Evolutionary conservation across 2,797 vertebrate species (phyloP), one percentile per base, ranked within the genome.

Genomic region (Hylomyscus alleni): DNA sequence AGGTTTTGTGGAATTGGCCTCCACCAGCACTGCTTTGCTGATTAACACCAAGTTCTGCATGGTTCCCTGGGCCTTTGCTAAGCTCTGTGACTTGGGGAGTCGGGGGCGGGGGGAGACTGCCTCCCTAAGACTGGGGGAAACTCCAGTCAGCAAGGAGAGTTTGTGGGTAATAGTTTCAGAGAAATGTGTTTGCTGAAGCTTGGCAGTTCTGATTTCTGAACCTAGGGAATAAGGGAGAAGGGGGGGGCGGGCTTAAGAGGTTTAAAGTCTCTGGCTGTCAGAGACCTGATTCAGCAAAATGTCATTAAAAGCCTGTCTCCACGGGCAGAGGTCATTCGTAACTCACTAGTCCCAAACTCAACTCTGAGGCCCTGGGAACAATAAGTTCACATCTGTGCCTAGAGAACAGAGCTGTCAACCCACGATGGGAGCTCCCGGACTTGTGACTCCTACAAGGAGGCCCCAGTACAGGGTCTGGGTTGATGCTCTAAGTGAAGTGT

Each of bases 91-190:
- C 91, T 62, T 78, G 85, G 14, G 14, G 3, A n/a, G n/a, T n/a
- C n/a, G n/a, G 44, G 3, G 44, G 44, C 3, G 44, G 44, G 44
- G 44, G 44, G 3, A 3, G 80, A 76, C 76, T 65, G 73, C 91
- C 69, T 97, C 44, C 56, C 19, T 69, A n/a, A 52, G 40, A 62
- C 73, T 60, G 65, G 75, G 88, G 93, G 62, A 75, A 44, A 29
- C 60, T 89, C n/a, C 52, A 93, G 82, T 90, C 77, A 95, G 95
- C 92, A 67, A 91, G 65, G 31, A 95, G 65, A 56, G 89, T 84
- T 92, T 84, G 2, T 94, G 93, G 96, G 91, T 97, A 96, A 96
- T 97, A 93, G 97, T 97, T 97, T 95, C 94, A 96, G 77, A 95
- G 91, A 95, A 88, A 22, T 80, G 76, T 93, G 84, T 94, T 95